Evolutionary conservation across 2,888 invertebrate genomes (phyloP).

Genomic region (Heliothis peltigera): DNA sequence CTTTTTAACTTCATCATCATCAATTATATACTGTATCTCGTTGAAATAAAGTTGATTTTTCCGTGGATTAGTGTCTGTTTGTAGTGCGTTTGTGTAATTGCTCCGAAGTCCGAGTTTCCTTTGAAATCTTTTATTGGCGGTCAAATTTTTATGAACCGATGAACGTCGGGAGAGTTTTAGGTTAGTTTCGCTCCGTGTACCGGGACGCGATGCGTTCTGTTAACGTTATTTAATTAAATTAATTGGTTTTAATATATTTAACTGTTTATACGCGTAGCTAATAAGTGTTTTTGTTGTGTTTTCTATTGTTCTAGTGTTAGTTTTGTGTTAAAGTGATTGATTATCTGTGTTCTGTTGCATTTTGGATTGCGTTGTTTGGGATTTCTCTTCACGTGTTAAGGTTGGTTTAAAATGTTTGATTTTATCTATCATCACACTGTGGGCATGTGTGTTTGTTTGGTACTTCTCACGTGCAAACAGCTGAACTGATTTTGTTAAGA

Average conservation of each 20-base stretch:
- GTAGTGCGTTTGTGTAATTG: constrained; percentile 65
- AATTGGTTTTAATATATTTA: constrained; percentile 45
- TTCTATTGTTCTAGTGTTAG: constrained; percentile 32
- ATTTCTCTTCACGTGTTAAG: constrained; percentile 46
- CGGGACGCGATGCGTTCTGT: constrained; percentile 70
- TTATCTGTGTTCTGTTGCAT: constrained; percentile 34
- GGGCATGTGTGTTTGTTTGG: too few relatives aligned
- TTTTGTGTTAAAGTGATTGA: constrained; percentile 31
- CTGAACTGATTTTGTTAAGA: too few relatives aligned
- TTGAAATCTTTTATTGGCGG: constrained; percentile 82
- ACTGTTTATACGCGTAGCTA: constrained; percentile 33
- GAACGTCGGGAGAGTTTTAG: constrained; percentile 77
- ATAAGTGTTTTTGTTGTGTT: constrained; percentile 57
- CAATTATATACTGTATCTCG: constrained; percentile 23
- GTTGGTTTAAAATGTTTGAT: constrained; percentile 43
- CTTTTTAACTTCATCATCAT: constrained; percentile 10
- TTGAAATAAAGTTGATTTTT: constrained; percentile 65
- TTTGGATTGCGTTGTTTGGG: constrained; percentile 58
- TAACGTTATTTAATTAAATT: constrained; percentile 58
- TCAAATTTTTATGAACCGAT: constrained; percentile 83
- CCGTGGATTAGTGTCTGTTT: constrained; percentile 47
- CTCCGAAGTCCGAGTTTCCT: constrained; percentile 74
- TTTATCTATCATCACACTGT: too few relatives aligned
- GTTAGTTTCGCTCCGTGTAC: constrained; percentile 81
- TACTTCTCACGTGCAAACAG: too few relatives aligned